Evolutionary conservation across 92 coral and sea anemone species (phyloP).

Genomic region (Paramuricea clavata): DNA sequence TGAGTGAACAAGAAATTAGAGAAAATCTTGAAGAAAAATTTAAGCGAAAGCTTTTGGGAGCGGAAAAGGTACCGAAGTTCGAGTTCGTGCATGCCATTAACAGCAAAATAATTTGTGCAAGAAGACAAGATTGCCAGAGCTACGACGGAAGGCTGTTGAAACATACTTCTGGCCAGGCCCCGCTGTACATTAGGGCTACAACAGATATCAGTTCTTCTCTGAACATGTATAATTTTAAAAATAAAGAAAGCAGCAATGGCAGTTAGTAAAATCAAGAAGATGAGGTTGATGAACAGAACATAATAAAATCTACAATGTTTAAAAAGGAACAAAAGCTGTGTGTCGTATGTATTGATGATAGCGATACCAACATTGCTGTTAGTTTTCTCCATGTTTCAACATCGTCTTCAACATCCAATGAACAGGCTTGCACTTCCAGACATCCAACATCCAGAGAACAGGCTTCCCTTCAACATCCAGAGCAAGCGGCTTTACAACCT

Average conservation of each 20-base stretch:
- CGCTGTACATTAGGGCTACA: slow-evolving; percentile 5
- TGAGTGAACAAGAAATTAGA: slow-evolving; percentile 23
- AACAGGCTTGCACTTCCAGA: no score
- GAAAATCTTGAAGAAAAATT: slow-evolving; percentile 21
- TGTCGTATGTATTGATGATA: not conserved
- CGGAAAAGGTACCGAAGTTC: slow-evolving; percentile 13
- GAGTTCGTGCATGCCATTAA: slow-evolving; percentile 35
- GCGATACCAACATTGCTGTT: not conserved
- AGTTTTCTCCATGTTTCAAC: not conserved
- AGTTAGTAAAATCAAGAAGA: not conserved
- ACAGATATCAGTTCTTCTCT: not conserved
- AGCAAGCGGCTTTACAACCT: not conserved
- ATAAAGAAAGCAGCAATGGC: not conserved
- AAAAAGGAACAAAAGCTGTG: not conserved
- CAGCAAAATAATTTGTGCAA: slow-evolving; percentile 22
- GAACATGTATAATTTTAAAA: not conserved
- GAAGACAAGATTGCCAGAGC: slow-evolving; percentile 24
- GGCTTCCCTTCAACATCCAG: not conserved
- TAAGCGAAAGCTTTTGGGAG: slow-evolving; percentile 24
- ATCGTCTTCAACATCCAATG: not conserved
- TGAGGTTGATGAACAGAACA: not conserved
- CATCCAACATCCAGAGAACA: no score
- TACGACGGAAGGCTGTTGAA: slow-evolving; percentile 26
- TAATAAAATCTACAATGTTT: not conserved
- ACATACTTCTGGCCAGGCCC: not conserved